These are phyloP conservation scores for Eledona agricola DNA, from an alignment of 2,888 invertebrate species.

Conservation along the genomic window DNA sequence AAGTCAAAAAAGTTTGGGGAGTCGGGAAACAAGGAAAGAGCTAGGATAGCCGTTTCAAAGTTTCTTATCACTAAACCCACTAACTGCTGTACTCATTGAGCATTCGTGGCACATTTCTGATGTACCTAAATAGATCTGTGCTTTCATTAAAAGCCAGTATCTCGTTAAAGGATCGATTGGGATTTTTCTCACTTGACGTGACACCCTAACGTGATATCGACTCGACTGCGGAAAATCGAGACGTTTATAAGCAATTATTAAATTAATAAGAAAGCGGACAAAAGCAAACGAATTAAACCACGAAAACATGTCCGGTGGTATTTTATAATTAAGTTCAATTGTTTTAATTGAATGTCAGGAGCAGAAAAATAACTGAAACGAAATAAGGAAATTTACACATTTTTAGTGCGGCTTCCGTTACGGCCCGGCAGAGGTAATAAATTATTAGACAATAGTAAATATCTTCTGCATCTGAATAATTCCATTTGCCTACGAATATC, in stretches of 20 bases:
- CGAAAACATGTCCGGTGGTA: constrained; percentile 27
- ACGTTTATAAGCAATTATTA: constrained; percentile 18
- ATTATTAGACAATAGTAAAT: constrained; percentile 31
- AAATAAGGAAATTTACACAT: constrained; percentile 34
- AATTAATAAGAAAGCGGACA: constrained; percentile 22
- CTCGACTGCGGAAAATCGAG: constrained; percentile 5
- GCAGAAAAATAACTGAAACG: constrained; percentile 34
- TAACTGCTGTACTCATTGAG: constrained; percentile 38
- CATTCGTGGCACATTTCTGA: constrained; percentile 38
- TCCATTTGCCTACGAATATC: constrained; percentile 32
- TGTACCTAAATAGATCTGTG: constrained; percentile 40
- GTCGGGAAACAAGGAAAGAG: constrained; percentile 35
- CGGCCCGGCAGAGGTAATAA: constrained; percentile 15
- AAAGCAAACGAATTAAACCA: constrained; percentile 22
- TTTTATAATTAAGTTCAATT: constrained; percentile 39
- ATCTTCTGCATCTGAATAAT: constrained; percentile 28
- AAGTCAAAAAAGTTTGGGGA: too few relatives aligned
- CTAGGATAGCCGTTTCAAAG: constrained; percentile 38
- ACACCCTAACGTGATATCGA: constrained; percentile 17
- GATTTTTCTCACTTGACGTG: constrained; percentile 23
- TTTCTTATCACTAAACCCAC: constrained; percentile 40
- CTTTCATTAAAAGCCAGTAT: constrained; percentile 40
- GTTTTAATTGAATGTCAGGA: constrained; percentile 39
- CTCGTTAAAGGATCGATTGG: constrained; percentile 36
- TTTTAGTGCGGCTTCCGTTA: constrained; percentile 13